Evolutionary conservation across 2,888 invertebrate species (phyloP).

Genomic region (Meloe dianella): DNA sequence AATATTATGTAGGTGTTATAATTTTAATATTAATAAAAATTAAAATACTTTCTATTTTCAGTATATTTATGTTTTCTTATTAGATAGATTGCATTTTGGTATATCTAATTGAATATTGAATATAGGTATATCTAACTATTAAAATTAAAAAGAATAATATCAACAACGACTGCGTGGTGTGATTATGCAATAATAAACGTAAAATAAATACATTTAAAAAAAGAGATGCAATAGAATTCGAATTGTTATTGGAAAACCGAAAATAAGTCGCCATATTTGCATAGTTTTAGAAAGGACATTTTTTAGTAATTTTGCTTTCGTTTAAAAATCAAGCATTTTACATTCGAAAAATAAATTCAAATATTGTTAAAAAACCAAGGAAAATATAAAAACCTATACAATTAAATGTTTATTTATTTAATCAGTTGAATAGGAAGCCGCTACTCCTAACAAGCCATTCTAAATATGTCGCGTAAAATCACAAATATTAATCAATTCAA

Average conservation of each 20-base stretch:
- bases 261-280: constrained; percentile 11
- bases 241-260: constrained; percentile 1
- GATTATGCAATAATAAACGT: neutral
- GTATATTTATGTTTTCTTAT: no score
- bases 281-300: no score
- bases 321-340: no score
- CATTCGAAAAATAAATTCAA: neutral
- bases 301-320: no score
- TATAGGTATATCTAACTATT: no score
- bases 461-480: constrained; percentile 42
- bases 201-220: neutral
- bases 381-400: constrained; percentile 31
- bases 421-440: constrained; percentile 41
- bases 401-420: constrained; percentile 39
- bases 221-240: neutral
- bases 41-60: no score
- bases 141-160: no score
- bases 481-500: constrained; percentile 46
- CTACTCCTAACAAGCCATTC: constrained; percentile 42
- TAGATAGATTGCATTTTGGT: no score
- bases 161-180: no score
- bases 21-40: no score
- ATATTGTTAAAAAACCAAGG: constrained; percentile 1
- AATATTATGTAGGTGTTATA: no score
- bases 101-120: no score